Evolutionary conservation across 2,797 vertebrate species (phyloP).

Genomic region (Graptemys geographica): DNA sequence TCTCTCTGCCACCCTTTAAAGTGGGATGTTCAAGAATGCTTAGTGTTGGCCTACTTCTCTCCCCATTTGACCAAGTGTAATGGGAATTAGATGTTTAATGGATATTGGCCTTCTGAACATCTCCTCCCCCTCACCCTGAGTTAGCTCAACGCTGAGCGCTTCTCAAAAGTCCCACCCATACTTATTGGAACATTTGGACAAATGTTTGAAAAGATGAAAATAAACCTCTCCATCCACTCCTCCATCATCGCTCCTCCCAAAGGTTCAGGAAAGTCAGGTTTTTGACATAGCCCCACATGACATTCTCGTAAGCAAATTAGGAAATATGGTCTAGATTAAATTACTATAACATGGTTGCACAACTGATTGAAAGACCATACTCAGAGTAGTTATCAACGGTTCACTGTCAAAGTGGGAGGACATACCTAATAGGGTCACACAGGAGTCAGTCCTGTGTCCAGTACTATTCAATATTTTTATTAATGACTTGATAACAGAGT

Average conservation of each 20-base stretch:
- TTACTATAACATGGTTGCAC: neutral
- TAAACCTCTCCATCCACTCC: neutral
- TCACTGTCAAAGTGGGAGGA: neutral
- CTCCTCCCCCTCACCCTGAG: neutral
- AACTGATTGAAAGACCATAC: too few species aligned
- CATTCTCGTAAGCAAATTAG: neutral
- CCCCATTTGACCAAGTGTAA: neutral
- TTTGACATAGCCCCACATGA: neutral
- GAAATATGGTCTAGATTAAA: neutral
- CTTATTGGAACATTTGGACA: neutral
- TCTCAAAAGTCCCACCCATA: neutral
- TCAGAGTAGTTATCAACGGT: neutral
- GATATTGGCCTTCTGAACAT: neutral
- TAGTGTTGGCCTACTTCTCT: neutral
- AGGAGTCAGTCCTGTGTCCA: neutral
- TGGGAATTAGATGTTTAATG: neutral
- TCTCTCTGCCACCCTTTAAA: neutral
- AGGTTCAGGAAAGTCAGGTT: neutral
- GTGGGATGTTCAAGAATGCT: neutral
- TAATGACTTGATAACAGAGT: neutral
- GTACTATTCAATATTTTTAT: neutral
- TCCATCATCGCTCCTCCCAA: neutral
- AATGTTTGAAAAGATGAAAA: neutral
- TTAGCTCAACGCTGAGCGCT: neutral
- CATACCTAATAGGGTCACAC: neutral